These are phyloP conservation scores for Apamea monoglypha DNA, from an alignment of 2,888 invertebrate genomes.

Conservation along the genomic window DNA sequence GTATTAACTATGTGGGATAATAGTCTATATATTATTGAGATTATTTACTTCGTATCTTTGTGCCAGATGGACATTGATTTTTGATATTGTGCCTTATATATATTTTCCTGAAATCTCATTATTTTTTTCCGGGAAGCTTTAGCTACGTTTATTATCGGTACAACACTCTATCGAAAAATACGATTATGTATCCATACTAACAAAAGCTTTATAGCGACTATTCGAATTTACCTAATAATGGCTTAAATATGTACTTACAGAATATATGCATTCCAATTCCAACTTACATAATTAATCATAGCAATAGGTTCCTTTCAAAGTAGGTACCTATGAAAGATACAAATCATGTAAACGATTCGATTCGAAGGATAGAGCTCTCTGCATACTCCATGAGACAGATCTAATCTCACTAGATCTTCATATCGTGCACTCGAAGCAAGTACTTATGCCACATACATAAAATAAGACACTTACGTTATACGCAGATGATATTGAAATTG, in stretches of 20 bases:
- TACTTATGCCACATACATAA: not conserved
- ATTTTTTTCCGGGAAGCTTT: conserved; percentile 40
- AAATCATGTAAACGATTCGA: conserved; percentile 6
- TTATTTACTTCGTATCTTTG: conserved; percentile 33
- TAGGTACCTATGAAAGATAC: conserved; percentile 1
- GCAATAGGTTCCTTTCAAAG: not conserved
- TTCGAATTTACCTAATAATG: not conserved
- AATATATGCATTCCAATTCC: not conserved
- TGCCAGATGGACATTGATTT: conserved; percentile 45
- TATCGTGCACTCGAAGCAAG: conserved; percentile 6
- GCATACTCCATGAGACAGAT: conserved; percentile 5
- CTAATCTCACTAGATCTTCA: conserved; percentile 31
- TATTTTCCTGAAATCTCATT: conserved; percentile 51
- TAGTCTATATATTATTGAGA: conserved; percentile 25
- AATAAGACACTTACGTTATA: conserved; percentile 6
- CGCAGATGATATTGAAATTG: conserved; percentile 25
- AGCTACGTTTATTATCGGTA: conserved; percentile 41
- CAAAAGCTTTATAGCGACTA: not conserved
- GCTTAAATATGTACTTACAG: not conserved
- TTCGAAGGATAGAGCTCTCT: conserved; percentile 1
- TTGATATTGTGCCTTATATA: conserved; percentile 39
- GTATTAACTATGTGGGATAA: conserved; percentile 30
- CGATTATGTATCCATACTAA: too few species aligned
- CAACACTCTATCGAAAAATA: conserved; percentile 28
- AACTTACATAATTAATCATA: conserved; percentile 7